phyloP scores from a whole-genome alignment of 2,888 invertebrate genomes.

The Bellardia bayeri region DNA sequence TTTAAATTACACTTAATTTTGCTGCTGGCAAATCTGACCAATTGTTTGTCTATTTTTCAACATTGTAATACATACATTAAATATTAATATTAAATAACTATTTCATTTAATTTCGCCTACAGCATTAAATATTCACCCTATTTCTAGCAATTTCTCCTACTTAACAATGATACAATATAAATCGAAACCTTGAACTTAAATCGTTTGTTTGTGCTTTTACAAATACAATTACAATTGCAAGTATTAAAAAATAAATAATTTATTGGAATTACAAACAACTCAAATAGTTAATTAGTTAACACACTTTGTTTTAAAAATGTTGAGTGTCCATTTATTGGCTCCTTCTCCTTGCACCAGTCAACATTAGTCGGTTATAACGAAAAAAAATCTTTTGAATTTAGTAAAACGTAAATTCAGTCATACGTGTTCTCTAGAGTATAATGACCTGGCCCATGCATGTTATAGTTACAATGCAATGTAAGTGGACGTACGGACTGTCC shows the following conservation, averaged over 20 bases:
- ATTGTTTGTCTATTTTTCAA: too few species aligned
- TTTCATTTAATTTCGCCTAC: too few species aligned
- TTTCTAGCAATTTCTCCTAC: background rate
- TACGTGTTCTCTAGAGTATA: slow-evolving; percentile 51
- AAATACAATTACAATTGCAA: background rate
- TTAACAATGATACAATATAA: background rate
- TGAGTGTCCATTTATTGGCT: background rate
- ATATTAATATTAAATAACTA: too few species aligned
- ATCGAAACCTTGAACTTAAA: slow-evolving; percentile 21
- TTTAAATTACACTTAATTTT: too few species aligned
- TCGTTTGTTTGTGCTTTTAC: background rate
- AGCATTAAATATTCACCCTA: background rate
- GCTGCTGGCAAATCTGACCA: too few species aligned
- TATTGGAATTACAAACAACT: background rate
- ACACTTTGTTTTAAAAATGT: too few species aligned
- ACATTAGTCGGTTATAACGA: background rate
- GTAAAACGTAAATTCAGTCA: slow-evolving; percentile 55
- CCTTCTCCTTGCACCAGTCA: background rate
- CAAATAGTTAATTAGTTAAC: background rate
- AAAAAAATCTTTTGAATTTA: slow-evolving; percentile 8
- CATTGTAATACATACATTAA: too few species aligned
- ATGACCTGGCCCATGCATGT: slow-evolving; percentile 51
- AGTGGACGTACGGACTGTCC: too few species aligned
- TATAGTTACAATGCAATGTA: background rate
- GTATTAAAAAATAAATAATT: background rate